Evolutionary conservation across 2,888 invertebrate genomes (phyloP).

Genomic region (Pollenia griseotomentosa): DNA sequence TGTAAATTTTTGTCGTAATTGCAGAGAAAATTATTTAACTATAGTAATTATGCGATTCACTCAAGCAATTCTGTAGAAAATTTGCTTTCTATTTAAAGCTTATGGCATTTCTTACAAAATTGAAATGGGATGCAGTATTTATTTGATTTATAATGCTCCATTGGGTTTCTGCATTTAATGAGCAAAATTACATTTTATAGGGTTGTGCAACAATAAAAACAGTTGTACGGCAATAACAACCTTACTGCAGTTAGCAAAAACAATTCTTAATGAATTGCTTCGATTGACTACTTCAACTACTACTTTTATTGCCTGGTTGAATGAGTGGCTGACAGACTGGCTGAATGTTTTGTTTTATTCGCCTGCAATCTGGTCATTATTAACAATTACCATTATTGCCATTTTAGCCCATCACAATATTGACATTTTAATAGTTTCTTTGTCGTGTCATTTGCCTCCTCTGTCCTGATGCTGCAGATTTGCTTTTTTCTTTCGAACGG

Average conservation of each 20-base stretch:
- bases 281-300: not conserved
- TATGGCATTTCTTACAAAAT: not conserved
- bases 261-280: conserved; percentile 18
- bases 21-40: not conserved
- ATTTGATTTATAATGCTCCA: conserved; percentile 24
- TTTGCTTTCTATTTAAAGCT: not conserved
- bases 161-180: conserved; percentile 41
- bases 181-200: conserved; percentile 3
- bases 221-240: not conserved
- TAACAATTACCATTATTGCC: conserved; percentile 54
- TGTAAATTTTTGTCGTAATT: too few species aligned
- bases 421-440: conserved; percentile 67
- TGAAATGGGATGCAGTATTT: not conserved
- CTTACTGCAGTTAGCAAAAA: not conserved
- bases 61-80: not conserved
- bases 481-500: conserved; percentile 1
- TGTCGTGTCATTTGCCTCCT: not conserved
- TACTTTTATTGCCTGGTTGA: not conserved
- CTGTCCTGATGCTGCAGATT: conserved; percentile 1
- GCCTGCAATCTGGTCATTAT: conserved; percentile 40
- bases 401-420: conserved; percentile 47
- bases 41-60: conserved; percentile 6
- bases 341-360: not conserved
- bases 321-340: not conserved
- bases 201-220: not conserved